phyloP scores from a whole-genome alignment of 2,888 invertebrate species.

The Eledone cirrhosa region DNA sequence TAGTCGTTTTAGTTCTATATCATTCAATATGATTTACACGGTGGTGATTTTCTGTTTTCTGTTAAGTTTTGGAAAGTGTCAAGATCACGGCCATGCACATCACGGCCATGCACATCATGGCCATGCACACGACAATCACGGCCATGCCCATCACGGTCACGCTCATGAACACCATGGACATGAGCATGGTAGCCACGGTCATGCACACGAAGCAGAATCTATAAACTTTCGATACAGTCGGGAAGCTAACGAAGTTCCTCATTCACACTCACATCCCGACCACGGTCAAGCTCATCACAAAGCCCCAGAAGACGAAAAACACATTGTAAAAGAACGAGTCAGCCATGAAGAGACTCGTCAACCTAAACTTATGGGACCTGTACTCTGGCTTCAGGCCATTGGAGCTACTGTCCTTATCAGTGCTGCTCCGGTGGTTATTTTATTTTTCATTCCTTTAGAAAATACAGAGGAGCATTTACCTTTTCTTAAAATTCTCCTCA shows the following conservation, averaged over 20 bases:
- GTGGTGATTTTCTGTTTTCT: no score
- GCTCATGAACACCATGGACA: conserved; percentile 37
- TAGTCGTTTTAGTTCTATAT: no score
- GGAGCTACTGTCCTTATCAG: conserved; percentile 93
- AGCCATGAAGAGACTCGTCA: not conserved
- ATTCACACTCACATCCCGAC: conserved; percentile 63
- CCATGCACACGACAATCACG: conserved; percentile 32
- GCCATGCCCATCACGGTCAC: conserved; percentile 39
- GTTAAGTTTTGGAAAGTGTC: no score
- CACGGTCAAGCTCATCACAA: not conserved
- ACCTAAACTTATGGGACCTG: conserved; percentile 47
- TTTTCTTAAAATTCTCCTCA: conserved; percentile 79
- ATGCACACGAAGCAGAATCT: conserved; percentile 38
- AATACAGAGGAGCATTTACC: conserved; percentile 79
- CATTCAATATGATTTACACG: no score
- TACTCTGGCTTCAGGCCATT: conserved; percentile 83
- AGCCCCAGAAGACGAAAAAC: not conserved
- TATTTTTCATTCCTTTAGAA: conserved; percentile 92
- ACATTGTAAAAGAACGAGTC: not conserved
- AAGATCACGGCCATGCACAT: conserved; percentile 36
- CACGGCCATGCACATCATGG: conserved; percentile 38
- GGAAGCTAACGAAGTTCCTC: conserved; percentile 10
- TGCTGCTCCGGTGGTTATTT: conserved; percentile 90
- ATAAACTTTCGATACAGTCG: conserved; percentile 32
- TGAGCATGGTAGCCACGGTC: conserved; percentile 37